Evolutionary conservation across 2,888 invertebrate genomes (phyloP), one percentile per base, ranked within the genome.

Genomic region (Tenthredo distinguenda): DNA sequence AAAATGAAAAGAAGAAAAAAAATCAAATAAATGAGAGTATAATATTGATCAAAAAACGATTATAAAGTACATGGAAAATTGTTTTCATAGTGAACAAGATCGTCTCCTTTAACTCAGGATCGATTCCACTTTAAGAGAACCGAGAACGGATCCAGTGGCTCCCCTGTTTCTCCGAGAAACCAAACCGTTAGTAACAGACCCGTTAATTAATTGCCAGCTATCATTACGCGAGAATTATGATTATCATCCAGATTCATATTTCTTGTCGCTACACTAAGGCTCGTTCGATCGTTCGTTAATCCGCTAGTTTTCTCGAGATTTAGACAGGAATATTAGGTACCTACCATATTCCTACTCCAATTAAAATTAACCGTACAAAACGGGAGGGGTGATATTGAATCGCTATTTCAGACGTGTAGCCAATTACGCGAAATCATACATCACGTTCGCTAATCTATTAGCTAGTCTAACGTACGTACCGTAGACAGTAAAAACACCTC

Each of bases 401-500:
- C 34, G 7, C 15, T 1, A 34, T 31, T 26, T 74, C 74, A n/a
- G 40, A 21, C 40, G 74, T n/a, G 15, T 34, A 68, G 18, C 26
- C 34, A 68, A 74, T 74, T 74, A 74, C 31, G 43, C 0, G 12
- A 18, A 34, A 34, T 68, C 31, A 2, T 68, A 68, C 5, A 68
- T 68, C 34, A 68, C 68, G 68, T 68, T 68, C 31, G 6, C 34
- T 18, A 26, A 34, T 6, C 12, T 6, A 34, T 7, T 7, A 55
- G 18, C 55, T 74, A 12, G 10, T 26, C 26, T 21, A n/a, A 55
- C 40, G 5, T 43, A 83, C 83, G 15, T 94, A 96, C 97, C 96
- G 91, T 96, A 95, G 58, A 97, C 93, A 86, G 95, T 95, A 87
- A 97, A 95, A 84, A 95, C 95, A 21, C 98, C 98, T 91, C 96